Conservation (phyloP, 2,888 invertebrate species). For the Tipula unca region DNA sequence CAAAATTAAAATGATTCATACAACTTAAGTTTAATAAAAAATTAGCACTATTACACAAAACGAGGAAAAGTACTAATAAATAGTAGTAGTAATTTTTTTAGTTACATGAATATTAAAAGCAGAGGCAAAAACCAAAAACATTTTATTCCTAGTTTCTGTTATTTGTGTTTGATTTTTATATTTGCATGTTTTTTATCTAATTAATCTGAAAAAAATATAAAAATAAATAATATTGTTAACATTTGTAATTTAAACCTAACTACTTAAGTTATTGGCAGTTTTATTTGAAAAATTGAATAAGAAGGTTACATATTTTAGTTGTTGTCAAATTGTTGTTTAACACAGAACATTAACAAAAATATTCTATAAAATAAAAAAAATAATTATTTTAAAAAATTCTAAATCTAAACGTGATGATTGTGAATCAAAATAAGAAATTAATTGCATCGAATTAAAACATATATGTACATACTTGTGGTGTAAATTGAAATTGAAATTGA, state of each 20-base stretch:
- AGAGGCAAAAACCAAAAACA: background rate
- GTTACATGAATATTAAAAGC: background rate
- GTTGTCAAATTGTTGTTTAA: background rate
- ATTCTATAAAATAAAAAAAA: no score
- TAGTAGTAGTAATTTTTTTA: background rate
- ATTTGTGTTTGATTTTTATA: background rate
- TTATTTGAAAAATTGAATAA: background rate
- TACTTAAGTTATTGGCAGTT: background rate
- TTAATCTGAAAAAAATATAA: background rate
- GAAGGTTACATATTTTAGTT: background rate
- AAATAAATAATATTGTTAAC: background rate
- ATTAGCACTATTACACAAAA: background rate
- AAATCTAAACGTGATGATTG: background rate
- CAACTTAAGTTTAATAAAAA: background rate
- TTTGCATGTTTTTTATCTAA: slow-evolving; percentile 2
- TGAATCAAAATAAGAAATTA: background rate
- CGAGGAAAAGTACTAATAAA: background rate
- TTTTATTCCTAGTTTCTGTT: background rate
- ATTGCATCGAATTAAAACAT: background rate
- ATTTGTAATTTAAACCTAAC: background rate
- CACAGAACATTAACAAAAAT: background rate
- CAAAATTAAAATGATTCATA: background rate
- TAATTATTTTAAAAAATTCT: background rate
- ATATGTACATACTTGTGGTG: no score
- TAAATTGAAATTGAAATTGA: background rate